Evolutionary conservation across 2,113 vertebrate genomes (phyloP).

Genomic region (Genyomyrus donnyi): DNA sequence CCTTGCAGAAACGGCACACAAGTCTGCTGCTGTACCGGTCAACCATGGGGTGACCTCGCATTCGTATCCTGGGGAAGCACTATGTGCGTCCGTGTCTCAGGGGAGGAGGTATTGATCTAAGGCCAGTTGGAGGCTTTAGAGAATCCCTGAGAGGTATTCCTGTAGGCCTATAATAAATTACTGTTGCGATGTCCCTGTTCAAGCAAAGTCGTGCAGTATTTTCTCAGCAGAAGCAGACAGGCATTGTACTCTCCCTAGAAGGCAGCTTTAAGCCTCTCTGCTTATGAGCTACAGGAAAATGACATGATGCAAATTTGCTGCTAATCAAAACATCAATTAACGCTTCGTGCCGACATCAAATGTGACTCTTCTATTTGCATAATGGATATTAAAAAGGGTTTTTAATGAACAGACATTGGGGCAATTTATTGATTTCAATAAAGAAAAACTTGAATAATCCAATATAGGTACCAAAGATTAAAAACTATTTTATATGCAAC

Average conservation of each 20-base stretch:
- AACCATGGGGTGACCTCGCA: not conserved
- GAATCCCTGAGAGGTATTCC: not conserved
- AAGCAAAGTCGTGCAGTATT: not conserved
- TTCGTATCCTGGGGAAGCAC: not conserved
- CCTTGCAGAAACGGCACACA: not conserved
- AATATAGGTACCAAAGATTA: not conserved
- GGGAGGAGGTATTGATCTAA: not conserved
- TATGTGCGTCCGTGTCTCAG: not conserved
- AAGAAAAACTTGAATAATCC: not conserved
- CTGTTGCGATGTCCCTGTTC: not conserved
- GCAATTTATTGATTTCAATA: not conserved
- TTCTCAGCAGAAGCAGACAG: not conserved
- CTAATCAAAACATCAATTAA: not conserved
- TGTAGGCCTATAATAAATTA: not conserved
- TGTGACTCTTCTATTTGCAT: not conserved
- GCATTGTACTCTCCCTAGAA: not conserved
- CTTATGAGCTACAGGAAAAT: not conserved
- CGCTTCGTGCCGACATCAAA: not conserved
- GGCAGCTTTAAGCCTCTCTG: not conserved
- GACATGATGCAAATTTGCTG: not conserved
- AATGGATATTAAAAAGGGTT: not conserved
- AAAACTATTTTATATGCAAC: not conserved
- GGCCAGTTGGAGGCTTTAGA: not conserved
- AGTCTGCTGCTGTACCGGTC: not conserved
- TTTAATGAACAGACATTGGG: not conserved